Evolutionary conservation across 2,113 vertebrate species (phyloP).

Genomic region (Pelobates fuscus): DNA sequence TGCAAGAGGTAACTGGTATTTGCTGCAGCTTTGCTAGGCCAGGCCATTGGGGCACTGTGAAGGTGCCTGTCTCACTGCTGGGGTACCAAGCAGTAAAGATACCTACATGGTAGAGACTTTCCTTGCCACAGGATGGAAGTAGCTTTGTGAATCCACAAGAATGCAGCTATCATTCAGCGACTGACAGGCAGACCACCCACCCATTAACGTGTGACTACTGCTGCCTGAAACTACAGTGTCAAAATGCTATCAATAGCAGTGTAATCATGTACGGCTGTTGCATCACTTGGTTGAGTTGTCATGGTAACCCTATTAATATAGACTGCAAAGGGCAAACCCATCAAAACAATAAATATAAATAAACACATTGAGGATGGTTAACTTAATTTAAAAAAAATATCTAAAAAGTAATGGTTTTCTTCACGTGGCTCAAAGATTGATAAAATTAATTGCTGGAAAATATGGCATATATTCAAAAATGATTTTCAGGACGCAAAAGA

Average conservation of each 20-base stretch:
- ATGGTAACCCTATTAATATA: constrained; percentile 2
- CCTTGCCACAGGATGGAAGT: neutral
- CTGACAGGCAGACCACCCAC: neutral
- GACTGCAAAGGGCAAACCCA: neutral
- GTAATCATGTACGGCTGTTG: neutral
- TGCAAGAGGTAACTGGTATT: neutral
- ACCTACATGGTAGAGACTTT: constrained; percentile 10
- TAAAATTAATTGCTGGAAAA: no score
- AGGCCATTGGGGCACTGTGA: neutral
- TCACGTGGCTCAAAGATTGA: no score
- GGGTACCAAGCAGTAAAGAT: neutral
- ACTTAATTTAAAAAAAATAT: no score
- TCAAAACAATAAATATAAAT: no score
- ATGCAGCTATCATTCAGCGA: no score
- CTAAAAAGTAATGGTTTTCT: no score
- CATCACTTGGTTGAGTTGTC: neutral
- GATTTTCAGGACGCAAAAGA: no score
- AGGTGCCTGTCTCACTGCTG: constrained; percentile 31
- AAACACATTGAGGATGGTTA: no score
- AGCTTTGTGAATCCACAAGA: no score
- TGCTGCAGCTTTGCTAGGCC: neutral
- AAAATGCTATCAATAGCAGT: neutral
- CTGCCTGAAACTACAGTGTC: neutral
- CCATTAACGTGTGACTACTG: neutral
- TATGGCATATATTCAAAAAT: no score